Evolutionary conservation across 2,888 invertebrate species (phyloP).

Genomic region (Bugulina stolonifera): DNA sequence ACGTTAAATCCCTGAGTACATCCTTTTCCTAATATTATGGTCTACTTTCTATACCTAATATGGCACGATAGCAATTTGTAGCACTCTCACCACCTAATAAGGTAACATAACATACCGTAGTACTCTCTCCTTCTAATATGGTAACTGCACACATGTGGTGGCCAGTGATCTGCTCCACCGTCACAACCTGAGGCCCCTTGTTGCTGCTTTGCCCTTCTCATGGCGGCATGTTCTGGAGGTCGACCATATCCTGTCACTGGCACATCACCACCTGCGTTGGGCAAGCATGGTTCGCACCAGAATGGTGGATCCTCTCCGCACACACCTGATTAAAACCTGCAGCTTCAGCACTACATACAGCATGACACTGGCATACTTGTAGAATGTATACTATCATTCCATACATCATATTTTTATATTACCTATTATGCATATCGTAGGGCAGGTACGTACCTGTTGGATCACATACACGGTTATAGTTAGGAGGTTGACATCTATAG

Average conservation of each 20-base stretch:
- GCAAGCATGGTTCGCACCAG: constrained; percentile 11
- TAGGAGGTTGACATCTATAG: neutral
- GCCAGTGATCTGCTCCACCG: neutral
- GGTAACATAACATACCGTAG: neutral
- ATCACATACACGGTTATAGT: constrained; percentile 16
- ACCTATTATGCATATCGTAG: no score
- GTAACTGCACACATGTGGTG: constrained; percentile 19
- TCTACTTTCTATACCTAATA: no score
- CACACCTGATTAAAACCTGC: no score
- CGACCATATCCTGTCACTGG: neutral
- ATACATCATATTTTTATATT: no score
- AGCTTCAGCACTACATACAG: no score
- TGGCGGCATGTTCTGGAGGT: neutral
- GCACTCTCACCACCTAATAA: no score
- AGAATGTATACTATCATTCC: no score
- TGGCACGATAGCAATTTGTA: no score
- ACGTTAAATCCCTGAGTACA: no score
- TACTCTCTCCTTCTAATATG: constrained; percentile 7
- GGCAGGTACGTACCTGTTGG: constrained; percentile 12
- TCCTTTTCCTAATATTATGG: no score
- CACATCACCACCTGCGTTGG: neutral
- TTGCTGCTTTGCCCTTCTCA: constrained; percentile 3
- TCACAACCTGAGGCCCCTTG: neutral
- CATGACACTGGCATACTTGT: no score
- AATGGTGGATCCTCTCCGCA: constrained; percentile 20